These are phyloP conservation scores for Astur gentilis DNA, from an alignment of 2,113 vertebrate genomes.

Conservation along the genomic window DNA sequence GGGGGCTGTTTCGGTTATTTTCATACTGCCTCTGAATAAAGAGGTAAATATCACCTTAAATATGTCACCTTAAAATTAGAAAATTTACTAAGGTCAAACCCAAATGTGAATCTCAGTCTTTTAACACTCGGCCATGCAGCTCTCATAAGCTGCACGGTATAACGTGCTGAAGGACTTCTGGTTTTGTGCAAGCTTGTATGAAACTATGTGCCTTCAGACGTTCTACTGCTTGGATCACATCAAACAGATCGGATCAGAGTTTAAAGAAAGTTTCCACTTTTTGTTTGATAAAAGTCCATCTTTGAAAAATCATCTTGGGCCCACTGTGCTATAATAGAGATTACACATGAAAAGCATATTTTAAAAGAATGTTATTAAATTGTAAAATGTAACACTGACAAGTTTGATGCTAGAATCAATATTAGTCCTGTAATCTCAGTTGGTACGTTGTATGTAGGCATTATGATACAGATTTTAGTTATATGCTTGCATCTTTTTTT, in stretches of 20 bases:
- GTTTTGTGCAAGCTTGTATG: neutral
- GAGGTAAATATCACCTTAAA: neutral
- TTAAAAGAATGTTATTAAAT: neutral
- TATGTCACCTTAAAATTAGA: neutral
- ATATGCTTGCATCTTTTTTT: neutral
- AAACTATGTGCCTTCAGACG: neutral
- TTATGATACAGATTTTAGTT: slow-evolving; percentile 39
- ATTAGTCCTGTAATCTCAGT: neutral
- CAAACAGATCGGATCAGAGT: neutral
- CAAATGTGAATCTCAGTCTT: neutral
- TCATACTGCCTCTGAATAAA: neutral
- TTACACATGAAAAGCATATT: neutral
- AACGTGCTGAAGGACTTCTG: neutral
- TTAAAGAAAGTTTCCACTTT: neutral
- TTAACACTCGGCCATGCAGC: neutral
- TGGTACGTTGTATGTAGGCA: neutral
- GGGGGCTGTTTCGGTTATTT: neutral
- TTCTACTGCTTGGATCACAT: neutral
- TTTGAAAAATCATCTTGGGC: neutral
- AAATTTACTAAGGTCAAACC: neutral
- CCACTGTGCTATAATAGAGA: neutral
- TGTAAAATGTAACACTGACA: neutral
- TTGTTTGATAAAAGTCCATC: neutral
- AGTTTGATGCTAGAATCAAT: neutral
- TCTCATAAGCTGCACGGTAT: neutral